These are phyloP conservation scores for Acipenser transmontanus DNA, from an alignment of 2,797 vertebrate species.

Conservation along the genomic window DNA sequence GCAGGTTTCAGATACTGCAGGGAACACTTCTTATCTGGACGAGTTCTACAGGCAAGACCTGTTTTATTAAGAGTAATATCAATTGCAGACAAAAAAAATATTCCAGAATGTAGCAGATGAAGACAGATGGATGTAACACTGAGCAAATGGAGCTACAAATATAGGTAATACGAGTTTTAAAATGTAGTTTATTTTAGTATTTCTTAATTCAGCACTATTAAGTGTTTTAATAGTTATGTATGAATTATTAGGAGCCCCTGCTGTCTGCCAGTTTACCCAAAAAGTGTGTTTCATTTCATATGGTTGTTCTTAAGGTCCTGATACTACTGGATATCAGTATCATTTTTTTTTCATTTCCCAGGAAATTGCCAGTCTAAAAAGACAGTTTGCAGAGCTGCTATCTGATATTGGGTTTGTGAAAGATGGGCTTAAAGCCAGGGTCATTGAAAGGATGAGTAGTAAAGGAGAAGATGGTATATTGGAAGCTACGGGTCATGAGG, in stretches of 20 bases:
- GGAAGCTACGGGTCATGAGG: constrained; percentile 87
- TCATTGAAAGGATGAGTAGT: constrained; percentile 77
- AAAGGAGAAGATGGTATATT: constrained; percentile 78
- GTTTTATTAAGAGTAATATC: not conserved
- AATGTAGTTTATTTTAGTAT: too few species aligned
- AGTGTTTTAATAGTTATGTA: too few species aligned
- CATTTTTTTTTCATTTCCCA: constrained; percentile 32
- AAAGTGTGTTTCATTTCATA: too few species aligned
- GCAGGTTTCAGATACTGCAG: constrained; percentile 80
- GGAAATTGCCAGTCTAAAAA: constrained; percentile 93
- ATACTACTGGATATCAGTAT: constrained; percentile 3
- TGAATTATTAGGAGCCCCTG: too few species aligned
- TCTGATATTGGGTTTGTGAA: constrained; percentile 96
- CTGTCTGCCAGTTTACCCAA: too few species aligned
- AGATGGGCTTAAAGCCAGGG: constrained; percentile 80
- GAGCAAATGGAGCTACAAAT: too few species aligned
- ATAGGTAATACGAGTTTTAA: too few species aligned
- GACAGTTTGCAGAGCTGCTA: constrained; percentile 91
- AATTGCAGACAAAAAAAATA: too few species aligned
- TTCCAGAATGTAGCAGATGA: too few species aligned
- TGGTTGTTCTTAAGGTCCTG: too few species aligned
- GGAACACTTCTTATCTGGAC: constrained; percentile 86
- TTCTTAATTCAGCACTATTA: too few species aligned
- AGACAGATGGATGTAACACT: too few species aligned
- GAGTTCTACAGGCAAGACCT: constrained; percentile 74